Evolutionary conservation across 2,888 invertebrate species (phyloP).

Genomic region (Noctua janthina): DNA sequence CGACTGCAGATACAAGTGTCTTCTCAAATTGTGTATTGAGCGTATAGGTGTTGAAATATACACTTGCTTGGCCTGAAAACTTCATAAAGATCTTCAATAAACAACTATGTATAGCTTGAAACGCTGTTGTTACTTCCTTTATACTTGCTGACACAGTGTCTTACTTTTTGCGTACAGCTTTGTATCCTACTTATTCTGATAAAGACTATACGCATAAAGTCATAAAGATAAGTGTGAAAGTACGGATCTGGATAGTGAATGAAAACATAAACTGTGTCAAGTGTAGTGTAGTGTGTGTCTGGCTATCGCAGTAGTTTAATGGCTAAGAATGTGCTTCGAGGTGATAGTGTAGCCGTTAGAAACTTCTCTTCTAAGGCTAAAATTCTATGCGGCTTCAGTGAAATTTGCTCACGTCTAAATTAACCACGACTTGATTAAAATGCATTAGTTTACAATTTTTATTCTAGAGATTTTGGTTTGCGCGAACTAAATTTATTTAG

Average conservation of each 20-base stretch:
- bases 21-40: not conserved
- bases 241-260: conserved; percentile 23
- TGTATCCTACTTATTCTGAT: conserved; percentile 5
- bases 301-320: conserved; percentile 10
- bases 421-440: conserved; percentile 1
- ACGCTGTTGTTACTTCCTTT: too few relatives aligned
- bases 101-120: not conserved
- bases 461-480: not conserved
- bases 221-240: conserved; percentile 29
- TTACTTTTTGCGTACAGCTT: not conserved
- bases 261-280: conserved; percentile 19
- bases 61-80: not conserved
- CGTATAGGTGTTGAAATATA: not conserved
- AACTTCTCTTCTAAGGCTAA: not conserved
- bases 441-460: not conserved
- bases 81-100: not conserved
- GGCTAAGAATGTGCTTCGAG: not conserved
- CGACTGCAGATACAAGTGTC: too few relatives aligned
- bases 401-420: not conserved
- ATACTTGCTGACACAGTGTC: conserved; percentile 7
- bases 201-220: conserved; percentile 3
- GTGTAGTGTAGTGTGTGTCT: conserved; percentile 9
- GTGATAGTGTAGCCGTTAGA: not conserved
- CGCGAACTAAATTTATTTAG: not conserved
- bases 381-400: not conserved